Evolutionary conservation across 2,797 vertebrate species (phyloP).

Genomic region (Trematomus bernacchii): DNA sequence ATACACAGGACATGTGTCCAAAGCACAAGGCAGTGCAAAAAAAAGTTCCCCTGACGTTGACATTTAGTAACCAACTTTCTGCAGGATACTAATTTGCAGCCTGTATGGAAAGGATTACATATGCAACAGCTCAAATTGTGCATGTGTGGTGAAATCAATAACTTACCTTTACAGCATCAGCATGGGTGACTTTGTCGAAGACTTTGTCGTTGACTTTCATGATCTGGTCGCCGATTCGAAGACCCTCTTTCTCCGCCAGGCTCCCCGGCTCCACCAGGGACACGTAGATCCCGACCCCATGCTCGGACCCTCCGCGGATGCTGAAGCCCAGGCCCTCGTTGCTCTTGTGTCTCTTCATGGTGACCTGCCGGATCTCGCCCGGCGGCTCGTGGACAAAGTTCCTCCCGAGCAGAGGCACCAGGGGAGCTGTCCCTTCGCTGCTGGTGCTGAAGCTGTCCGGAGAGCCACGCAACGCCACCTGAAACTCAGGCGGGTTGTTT

Average conservation of each 20-base stretch:
- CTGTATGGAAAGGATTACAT: background rate
- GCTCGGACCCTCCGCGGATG: slow-evolving; percentile 97
- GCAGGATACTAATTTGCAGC: background rate
- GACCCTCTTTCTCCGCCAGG: slow-evolving; percentile 94
- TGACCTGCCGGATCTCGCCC: slow-evolving; percentile 90
- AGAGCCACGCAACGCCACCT: slow-evolving; percentile 79
- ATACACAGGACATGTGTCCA: slow-evolving; percentile 6
- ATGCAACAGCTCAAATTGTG: background rate
- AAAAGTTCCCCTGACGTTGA: slow-evolving; percentile 1
- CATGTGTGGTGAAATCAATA: background rate
- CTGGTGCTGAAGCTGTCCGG: slow-evolving; percentile 86
- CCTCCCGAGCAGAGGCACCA: slow-evolving; percentile 84
- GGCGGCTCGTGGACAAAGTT: slow-evolving; percentile 86
- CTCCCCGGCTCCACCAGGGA: slow-evolving; percentile 97
- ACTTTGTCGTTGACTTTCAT: slow-evolving; percentile 95
- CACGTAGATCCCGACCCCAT: slow-evolving; percentile 97
- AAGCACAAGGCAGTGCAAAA: slow-evolving; percentile 3
- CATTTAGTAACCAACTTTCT: slow-evolving; percentile 4
- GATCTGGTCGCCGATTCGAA: slow-evolving; percentile 95
- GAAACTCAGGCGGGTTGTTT: slow-evolving; percentile 67
- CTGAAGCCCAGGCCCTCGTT: slow-evolving; percentile 97
- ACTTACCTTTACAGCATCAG: slow-evolving; percentile 95
- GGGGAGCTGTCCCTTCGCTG: slow-evolving; percentile 84
- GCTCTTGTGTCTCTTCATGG: slow-evolving; percentile 92
- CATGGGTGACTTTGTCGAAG: slow-evolving; percentile 93